phyloP scores from a whole-genome alignment of 2,113 vertebrate species.

The Microtus pennsylvanicus region DNA sequence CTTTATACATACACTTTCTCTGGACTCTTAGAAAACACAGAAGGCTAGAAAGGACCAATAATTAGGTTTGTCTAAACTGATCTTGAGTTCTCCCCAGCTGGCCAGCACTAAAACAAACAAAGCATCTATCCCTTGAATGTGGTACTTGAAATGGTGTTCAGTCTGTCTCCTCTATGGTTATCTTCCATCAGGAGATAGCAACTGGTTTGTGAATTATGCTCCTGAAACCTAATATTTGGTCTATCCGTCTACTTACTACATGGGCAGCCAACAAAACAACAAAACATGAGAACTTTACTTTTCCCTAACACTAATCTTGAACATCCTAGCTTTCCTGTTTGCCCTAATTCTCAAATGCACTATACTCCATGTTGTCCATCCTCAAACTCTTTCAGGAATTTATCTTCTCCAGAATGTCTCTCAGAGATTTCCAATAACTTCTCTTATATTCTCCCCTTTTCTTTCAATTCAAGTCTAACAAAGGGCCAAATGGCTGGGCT shows the following conservation, averaged over 20 bases:
- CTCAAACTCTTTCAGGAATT: conserved; percentile 9
- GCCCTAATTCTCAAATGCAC: conserved; percentile 24
- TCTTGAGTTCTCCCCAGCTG: neutral
- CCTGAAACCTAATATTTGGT: neutral
- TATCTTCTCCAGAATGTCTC: conserved; percentile 17
- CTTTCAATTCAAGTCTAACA: conserved; percentile 3
- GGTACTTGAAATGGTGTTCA: neutral
- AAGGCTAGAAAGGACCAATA: neutral
- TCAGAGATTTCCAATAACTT: neutral
- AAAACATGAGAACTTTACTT: neutral
- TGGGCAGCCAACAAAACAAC: neutral
- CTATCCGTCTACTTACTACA: neutral
- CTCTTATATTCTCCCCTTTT: neutral
- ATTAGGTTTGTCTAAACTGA: neutral
- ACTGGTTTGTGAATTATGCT: neutral
- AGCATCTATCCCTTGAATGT: neutral
- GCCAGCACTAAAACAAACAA: neutral
- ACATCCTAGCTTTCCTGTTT: neutral
- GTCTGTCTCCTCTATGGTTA: neutral
- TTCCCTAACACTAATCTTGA: neutral
- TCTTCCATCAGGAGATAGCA: neutral
- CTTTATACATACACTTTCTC: conserved; percentile 40
- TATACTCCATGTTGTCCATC: neutral
- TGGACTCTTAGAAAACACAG: neutral
- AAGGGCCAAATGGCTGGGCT: neutral